phyloP scores from a whole-genome alignment of 1,140 invertebrate species.

The Leptestheria dahalacensis region DNA sequence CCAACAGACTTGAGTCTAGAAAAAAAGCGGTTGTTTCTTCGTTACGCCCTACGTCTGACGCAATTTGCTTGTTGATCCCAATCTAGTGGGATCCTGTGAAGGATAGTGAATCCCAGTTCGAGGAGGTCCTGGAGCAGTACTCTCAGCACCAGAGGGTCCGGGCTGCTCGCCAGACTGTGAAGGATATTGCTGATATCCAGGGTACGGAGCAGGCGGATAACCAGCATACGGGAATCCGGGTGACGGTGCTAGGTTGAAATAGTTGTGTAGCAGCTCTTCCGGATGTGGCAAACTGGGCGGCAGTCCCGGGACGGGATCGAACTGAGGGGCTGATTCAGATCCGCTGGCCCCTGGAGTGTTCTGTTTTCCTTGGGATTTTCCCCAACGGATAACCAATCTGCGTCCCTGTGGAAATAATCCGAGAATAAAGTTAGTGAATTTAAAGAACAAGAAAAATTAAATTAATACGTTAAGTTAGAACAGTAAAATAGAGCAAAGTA shows the following conservation, averaged over 20 bases:
- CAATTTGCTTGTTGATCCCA: conserved; percentile 41
- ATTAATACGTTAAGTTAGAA: background rate
- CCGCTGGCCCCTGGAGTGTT: conserved; percentile 21
- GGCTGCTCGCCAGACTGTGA: conserved; percentile 35
- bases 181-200: conserved; percentile 16
- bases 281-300: conserved; percentile 57
- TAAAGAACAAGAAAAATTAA: background rate
- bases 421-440: background rate
- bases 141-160: conserved; percentile 36
- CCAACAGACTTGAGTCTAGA: no score
- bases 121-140: conserved; percentile 38
- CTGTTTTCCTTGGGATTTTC: conserved; percentile 61
- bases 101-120: conserved; percentile 67
- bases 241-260: conserved; percentile 51
- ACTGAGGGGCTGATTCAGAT: background rate
- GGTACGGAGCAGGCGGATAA: conserved; percentile 19
- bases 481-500: background rate
- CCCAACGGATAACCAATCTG: conserved; percentile 92
- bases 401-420: conserved; percentile 36
- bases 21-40: no score
- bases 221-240: conserved; percentile 22
- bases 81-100: conserved; percentile 79
- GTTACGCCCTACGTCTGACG: background rate
- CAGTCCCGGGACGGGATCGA: conserved; percentile 15
- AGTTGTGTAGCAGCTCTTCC: conserved; percentile 58